Evolutionary conservation across 2,797 vertebrate species (phyloP), one percentile per base, ranked within the genome.

Genomic region (Gobio occitaniae): DNA sequence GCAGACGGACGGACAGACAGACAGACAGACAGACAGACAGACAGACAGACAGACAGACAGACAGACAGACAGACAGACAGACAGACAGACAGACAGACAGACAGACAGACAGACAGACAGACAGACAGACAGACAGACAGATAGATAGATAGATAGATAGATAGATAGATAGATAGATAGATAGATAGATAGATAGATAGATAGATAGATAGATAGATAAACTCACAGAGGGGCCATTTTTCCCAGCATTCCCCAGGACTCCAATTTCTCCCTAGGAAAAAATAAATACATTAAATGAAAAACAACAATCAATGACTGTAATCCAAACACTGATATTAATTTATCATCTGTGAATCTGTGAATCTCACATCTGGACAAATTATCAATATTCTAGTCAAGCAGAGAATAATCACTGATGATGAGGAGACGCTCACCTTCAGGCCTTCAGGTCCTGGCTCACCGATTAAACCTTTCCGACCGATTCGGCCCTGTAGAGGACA

Each of bases 211-310:
- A 3, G 21, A 78, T 0, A 59, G 0, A 17, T 44, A n/a, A 65
- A 93, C 97, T 97, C 95, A 99, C 98, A 92, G 93, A 94, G 93
- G 96, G 95, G 85, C 98, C 98, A 41, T 79, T 90, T 95, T 98
- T 98, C 90, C 98, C 98, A 89, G 95, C 82, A 79, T 93, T 96
- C 93, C 98, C 98, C 90, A 93, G 89, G 88, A 98, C 96, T 78
- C 98, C 98, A 80, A 94, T 93, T 94, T 99, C 98, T 90, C 98
- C 98, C 98, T 99, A 93, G 88, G 92, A 93, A 92, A 85, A 92
- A 84, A 93, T 81, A 63, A 48, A 1, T 32, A 4, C 11, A 29
- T 7, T 1, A 32, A 29, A 54, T 2, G 2, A 75, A 54, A 25
- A 52, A 48, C 15, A 68, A 38, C 0, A 32, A 11, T 8, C 9